phyloP scores from a whole-genome alignment of 2,113 vertebrate genomes.

The Todiramphus saurophagus region DNA sequence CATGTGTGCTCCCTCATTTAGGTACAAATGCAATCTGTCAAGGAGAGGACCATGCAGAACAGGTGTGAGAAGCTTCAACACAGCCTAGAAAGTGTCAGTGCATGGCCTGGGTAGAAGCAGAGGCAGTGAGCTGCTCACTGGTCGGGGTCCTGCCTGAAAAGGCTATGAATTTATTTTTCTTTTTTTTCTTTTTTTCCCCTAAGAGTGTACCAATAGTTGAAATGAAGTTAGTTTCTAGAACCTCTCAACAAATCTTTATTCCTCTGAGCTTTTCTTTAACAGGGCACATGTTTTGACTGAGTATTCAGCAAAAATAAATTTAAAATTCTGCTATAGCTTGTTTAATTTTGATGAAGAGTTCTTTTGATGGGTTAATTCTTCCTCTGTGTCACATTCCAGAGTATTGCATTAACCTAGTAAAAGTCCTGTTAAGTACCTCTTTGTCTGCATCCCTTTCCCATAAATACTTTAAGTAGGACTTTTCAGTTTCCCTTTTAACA shows the following conservation, averaged over 20 bases:
- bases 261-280: background rate
- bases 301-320: background rate
- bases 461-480: background rate
- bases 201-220: background rate
- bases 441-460: background rate
- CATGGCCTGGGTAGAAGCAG: background rate
- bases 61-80: background rate
- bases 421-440: background rate
- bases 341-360: background rate
- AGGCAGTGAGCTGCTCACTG: background rate
- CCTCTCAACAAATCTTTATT: background rate
- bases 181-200: background rate
- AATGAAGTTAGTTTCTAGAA: background rate
- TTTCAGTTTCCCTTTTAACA: background rate
- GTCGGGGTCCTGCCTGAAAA: background rate
- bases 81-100: background rate
- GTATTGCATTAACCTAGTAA: background rate
- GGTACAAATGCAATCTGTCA: background rate
- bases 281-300: background rate
- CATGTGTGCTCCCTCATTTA: background rate
- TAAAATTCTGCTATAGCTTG: background rate
- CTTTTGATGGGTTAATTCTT: background rate
- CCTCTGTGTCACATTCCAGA: background rate
- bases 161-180: background rate
- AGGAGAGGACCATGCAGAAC: background rate